Evolutionary conservation across 30 jellyfish, hydroid and myxozoan species (phyloP), one percentile per base, ranked within the genome.

Genomic region (Pseudorhiza aurosa): DNA sequence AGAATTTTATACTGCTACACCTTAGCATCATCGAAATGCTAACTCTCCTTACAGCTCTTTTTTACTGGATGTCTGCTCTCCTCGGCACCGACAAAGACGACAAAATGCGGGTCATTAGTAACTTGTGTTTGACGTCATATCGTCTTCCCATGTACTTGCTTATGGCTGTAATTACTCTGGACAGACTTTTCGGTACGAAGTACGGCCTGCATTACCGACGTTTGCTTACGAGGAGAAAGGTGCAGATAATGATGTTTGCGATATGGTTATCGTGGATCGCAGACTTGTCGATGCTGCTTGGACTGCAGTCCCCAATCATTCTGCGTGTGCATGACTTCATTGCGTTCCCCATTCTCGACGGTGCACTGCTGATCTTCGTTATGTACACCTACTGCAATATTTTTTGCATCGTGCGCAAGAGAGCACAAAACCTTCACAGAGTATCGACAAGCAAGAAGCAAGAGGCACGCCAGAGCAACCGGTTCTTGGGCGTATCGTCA

Each of bases 341-440:
- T 10, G 39, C 36, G 4, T 30, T 30, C 31, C 77, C 77, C 1
- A 18, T 43, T 6, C 39, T 64, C 15, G 77, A 64, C 31, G 12
- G 57, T 4, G 18, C 25, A 15, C 29, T 10, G 17, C 33, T 64
- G 17, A 11, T 22, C 18, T 10, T 33, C 31, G 39, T 43, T 5
- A 7, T 33, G 39, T 64, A 64, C 21, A 43, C 77, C 1, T 64
- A 64, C 14, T 19, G 59, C 77, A 31, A 33, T 58, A 64, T 64
- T 19, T 64, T 5, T 27, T 33, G 15, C 59, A 43, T 4, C 12
- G 10, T 64, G 0, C 39, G 57, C 35, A 40, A 33, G 31, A 30
- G 77, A 22, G 31, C 11, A 5, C 27, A 29, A 60, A 60, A 31
- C n/a, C 50, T 60, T 11, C 46, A 1, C 31, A 14, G 31, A 10